These are phyloP conservation scores for Drosophila azteca DNA, from an alignment of 1,140 invertebrate species.

Conservation along the genomic window DNA sequence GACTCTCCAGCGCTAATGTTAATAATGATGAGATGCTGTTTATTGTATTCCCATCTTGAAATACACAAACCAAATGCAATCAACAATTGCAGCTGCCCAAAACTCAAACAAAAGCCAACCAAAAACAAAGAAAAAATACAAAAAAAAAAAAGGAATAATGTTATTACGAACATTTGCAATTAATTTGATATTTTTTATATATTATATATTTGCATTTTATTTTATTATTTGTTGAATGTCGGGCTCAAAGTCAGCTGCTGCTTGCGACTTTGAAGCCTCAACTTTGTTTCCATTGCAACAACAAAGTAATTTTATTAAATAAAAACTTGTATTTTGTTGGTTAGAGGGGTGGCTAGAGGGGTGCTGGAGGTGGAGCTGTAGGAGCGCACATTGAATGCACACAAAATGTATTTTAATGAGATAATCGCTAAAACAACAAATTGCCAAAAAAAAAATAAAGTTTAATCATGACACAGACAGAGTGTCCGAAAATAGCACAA, in stretches of 20 bases:
- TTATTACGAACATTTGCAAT: slow-evolving; percentile 18
- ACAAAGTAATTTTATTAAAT: slow-evolving; percentile 13
- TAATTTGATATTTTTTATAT: slow-evolving; percentile 21
- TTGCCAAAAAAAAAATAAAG: slow-evolving; percentile 19
- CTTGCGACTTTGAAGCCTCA: slow-evolving; percentile 20
- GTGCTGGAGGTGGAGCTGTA: slow-evolving; percentile 15
- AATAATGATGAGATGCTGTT: background rate
- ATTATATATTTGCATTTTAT: slow-evolving; percentile 18
- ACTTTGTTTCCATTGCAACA: slow-evolving; percentile 25
- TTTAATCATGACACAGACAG: slow-evolving; percentile 35
- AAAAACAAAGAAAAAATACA: background rate
- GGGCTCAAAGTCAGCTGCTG: slow-evolving; percentile 26
- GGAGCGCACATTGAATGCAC: slow-evolving; percentile 57
- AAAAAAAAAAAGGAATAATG: background rate
- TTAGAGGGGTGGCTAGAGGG: background rate
- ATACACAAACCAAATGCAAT: background rate
- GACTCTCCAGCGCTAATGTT: slow-evolving; percentile 16
- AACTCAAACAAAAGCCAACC: background rate
- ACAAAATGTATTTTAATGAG: slow-evolving; percentile 72
- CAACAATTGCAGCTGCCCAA: slow-evolving; percentile 17
- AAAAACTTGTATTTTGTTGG: slow-evolving; percentile 28
- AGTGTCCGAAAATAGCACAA: slow-evolving; percentile 36
- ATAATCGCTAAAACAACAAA: slow-evolving; percentile 59
- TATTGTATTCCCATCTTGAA: too few relatives aligned
- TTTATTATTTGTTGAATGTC: slow-evolving; percentile 34